Base-by-base conservation (phyloP, 2,797 vertebrate genomes). In the Pseudomugil tenellus region DNA sequence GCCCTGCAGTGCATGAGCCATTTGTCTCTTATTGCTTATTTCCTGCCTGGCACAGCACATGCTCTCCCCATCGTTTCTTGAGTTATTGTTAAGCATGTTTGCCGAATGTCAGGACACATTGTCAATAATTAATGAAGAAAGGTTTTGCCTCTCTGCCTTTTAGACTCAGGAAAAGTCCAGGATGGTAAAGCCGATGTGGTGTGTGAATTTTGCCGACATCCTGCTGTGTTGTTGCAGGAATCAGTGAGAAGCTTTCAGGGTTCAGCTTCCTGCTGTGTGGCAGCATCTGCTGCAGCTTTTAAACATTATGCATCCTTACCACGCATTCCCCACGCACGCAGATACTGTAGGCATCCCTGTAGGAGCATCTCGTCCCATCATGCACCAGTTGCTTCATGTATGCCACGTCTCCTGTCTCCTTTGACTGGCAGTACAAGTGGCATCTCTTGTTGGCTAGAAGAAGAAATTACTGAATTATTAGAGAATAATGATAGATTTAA, bases 261-360 rank as follows among this genome's bases (percentile, higher is more conserved):
- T 28, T 35, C 26, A 26, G 39, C 29, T n/a, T 11, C 3, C 32
- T 65, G 0, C 25, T 23, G 9, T 12, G 11, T 2, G 2, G 1
- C 1, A 11, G 16, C 2, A 37, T 4, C n/a, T 1, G 8, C 29
- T 4, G n/a, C 17, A 29, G 11, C 19, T 66, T 56, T 6, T 23
- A 63, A 17, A 35, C 11, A 10, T 17, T 0, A 14, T 26, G 11
- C 9, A 4, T 17, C 23, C 97, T 96, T 90, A 99, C 98, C 96
- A 98, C 96, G 31, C 98, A 99, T 51, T 99, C 98, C n/a, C 97
- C 98, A 0, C 97, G 96, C 57, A 98, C 96, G 17, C 98, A 99
- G 49, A 99, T 94, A 84, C 97, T 98, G 83, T 97, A 97, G 0
- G 96, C 94, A 25, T 99, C 97, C 80, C 95, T 97, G 80, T 99